These are phyloP conservation scores for Symphodus melops DNA, from an alignment of 2,113 vertebrate species.

Conservation along the genomic window DNA sequence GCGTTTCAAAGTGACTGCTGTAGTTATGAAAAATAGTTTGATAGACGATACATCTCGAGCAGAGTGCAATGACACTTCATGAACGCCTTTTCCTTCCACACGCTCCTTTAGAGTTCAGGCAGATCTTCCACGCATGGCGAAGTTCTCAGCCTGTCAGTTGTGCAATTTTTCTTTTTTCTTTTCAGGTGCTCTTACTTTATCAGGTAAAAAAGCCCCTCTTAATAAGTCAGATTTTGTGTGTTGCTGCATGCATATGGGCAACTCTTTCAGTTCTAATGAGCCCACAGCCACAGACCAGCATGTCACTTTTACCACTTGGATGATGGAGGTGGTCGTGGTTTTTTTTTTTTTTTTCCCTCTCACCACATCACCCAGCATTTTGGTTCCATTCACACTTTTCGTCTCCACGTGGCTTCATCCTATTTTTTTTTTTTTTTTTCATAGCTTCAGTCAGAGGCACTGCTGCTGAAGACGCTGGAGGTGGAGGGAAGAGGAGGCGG, in stretches of 20 bases:
- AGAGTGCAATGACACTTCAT: slow-evolving; percentile 49
- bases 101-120: slow-evolving; percentile 38
- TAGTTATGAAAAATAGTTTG: slow-evolving; percentile 44
- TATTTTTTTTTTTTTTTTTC: slow-evolving; percentile 1
- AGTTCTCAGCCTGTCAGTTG: slow-evolving; percentile 53
- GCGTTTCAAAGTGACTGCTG: slow-evolving; percentile 31
- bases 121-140: slow-evolving; percentile 28
- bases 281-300: slow-evolving; percentile 59
- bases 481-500: slow-evolving; percentile 89
- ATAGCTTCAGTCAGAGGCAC: slow-evolving; percentile 89
- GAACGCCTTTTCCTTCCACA: slow-evolving; percentile 31
- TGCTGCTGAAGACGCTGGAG: slow-evolving; percentile 91
- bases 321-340: slow-evolving; percentile 29
- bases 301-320: slow-evolving; percentile 45
- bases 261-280: slow-evolving; percentile 72
- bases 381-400: slow-evolving; percentile 47
- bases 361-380: slow-evolving; percentile 26
- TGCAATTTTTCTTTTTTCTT: slow-evolving; percentile 65
- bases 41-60: slow-evolving; percentile 54
- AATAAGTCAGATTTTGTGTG: slow-evolving; percentile 41
- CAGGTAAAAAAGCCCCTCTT: slow-evolving; percentile 41
- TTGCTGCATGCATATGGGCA: slow-evolving; percentile 74
- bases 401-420: slow-evolving; percentile 36
- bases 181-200: slow-evolving; percentile 51
- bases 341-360: slow-evolving; percentile 19